Base-by-base conservation (phyloP, 1,140 invertebrate genomes). In the Anagrus nilaparvatae region DNA sequence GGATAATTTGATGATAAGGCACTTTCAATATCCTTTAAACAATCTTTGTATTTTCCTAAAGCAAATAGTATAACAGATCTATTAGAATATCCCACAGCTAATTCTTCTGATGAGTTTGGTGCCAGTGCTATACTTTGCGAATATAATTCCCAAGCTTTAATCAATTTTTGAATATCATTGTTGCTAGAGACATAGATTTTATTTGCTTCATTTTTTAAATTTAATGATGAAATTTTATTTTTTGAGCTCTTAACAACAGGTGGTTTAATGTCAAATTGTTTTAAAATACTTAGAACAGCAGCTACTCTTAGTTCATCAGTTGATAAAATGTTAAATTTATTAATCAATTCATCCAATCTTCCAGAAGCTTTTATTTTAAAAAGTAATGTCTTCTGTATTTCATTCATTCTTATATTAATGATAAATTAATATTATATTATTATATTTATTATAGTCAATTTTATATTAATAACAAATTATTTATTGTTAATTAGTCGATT, bases 11-110 rank as follows among this genome's bases (percentile, higher is more conserved):
- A 37, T 4, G 37, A 17, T 12, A 60, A 33, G 16, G 54, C 61
- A 28, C 43, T 47, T 16, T 65, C 46, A 32, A 70, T 63, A 40
- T 71, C 69, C 16, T 65, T 51, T 18, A 83, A 38, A 52, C 79
- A 78, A 45, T 78, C 73, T 18, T 70, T 49, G 61, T 75, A 82
- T 32, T 77, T 71, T 42, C 72, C 63, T 48, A 77, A 58, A 48
- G 73, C 65, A 52, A 76, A 78, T 20, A 82, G 67, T 2, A 79
- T 73, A 17, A 79, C 81, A 17, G 82, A 83, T 53, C 82, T 72
- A 56, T 84, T 84, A 10, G 73, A 76, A 61, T 77, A 74, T 9
- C 78, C 78, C 23, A 81, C 59, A n/a, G 69, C 62, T 44, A 79
- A 65, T 55, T 73, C 67, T 46, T 75, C 64, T 16, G 75, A 76